These are phyloP conservation scores for Hirundichthys speculiger DNA, from an alignment of 2,113 vertebrate genomes.

Conservation along the genomic window DNA sequence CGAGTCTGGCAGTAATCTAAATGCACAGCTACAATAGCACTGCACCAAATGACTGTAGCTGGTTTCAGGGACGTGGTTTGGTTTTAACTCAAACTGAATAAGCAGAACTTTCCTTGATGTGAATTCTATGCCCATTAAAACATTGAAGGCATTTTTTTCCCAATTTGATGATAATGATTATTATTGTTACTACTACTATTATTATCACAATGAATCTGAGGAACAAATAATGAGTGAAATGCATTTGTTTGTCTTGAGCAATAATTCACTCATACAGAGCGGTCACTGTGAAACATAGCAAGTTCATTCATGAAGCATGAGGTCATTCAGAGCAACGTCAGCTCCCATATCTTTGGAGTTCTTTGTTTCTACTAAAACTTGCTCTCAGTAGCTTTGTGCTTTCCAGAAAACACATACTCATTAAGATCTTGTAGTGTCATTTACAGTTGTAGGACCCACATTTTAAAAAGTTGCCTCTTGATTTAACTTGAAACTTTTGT, in stretches of 20 bases:
- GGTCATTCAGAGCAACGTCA: slow-evolving; percentile 15
- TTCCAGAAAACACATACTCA: neutral
- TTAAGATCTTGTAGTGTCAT: neutral
- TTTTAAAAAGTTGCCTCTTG: neutral
- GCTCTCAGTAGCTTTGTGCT: slow-evolving; percentile 2
- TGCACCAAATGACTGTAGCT: no score
- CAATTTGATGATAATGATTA: no score
- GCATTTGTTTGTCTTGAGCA: neutral
- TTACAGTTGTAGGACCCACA: neutral
- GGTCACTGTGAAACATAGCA: slow-evolving; percentile 6
- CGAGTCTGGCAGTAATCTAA: no score
- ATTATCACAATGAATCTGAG: no score
- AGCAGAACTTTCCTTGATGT: no score
- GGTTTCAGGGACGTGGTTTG: no score
- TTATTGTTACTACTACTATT: no score
- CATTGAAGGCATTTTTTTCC: no score
- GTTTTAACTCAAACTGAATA: no score
- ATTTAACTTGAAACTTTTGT: no score
- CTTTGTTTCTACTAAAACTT: slow-evolving; percentile 18
- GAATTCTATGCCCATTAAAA: no score
- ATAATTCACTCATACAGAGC: neutral
- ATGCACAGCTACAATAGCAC: no score
- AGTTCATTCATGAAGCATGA: slow-evolving; percentile 30
- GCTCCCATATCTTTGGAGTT: slow-evolving; percentile 11
- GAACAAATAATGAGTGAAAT: neutral